Percentiles rank a stretch among this genome's conserved stretches.
These are phyloP conservation scores for Electrona antarctica DNA, from an alignment of 2,113 vertebrate species.

Conservation along the genomic window DNA sequence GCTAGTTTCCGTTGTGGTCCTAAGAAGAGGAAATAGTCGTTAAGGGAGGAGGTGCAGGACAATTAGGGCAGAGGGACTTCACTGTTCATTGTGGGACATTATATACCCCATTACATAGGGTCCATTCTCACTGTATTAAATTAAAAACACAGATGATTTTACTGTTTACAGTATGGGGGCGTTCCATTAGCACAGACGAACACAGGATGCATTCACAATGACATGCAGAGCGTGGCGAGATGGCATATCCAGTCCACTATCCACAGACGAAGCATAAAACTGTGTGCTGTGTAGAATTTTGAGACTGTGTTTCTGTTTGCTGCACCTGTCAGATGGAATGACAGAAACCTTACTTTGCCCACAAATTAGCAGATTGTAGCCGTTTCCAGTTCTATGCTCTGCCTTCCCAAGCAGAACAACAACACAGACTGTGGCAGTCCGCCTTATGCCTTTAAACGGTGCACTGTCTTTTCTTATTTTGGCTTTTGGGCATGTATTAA, in stretches of 20 bases:
- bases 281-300: not conserved
- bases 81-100: slow-evolving; percentile 3
- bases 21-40: slow-evolving; percentile 5
- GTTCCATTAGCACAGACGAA: slow-evolving; percentile 2
- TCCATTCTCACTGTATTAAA: no score
- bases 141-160: no score
- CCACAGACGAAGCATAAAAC: no score
- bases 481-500: not conserved
- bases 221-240: slow-evolving; percentile 1
- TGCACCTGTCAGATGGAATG: not conserved
- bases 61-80: slow-evolving; percentile 1
- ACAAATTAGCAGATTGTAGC: not conserved
- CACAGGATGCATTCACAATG: slow-evolving; percentile 13
- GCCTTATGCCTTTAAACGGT: slow-evolving; percentile 15
- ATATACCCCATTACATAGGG: no score
- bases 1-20: no score
- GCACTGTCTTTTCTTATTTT: not conserved
- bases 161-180: not conserved
- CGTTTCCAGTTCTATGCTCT: no score
- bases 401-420: slow-evolving; percentile 7
- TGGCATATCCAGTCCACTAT: not conserved
- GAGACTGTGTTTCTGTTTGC: not conserved
- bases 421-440: slow-evolving; percentile 6
- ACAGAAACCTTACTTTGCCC: slow-evolving; percentile 12
- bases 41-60: slow-evolving; percentile 20